A percentile compares a stretch with the other conserved stretches of the same genome.
These are phyloP conservation scores for Sminthurides aquaticus DNA, from an alignment of 2,888 invertebrate genomes.

Conservation along the genomic window DNA sequence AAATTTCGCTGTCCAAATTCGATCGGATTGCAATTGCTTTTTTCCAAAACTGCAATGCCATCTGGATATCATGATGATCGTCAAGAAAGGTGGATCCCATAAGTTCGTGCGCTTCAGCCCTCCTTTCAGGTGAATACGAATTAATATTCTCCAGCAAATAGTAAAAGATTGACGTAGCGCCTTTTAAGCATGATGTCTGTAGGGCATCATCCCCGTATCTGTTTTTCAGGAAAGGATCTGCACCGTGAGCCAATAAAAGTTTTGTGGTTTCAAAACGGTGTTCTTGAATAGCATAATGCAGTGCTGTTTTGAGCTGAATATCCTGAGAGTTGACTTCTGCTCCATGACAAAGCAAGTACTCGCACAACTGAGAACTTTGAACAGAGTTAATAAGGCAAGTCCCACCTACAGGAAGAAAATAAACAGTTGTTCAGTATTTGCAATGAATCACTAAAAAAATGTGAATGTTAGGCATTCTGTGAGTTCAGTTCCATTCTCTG, in stretches of 20 bases:
- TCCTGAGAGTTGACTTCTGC: constrained; percentile 79
- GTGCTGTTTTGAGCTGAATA: constrained; percentile 80
- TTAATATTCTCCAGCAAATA: constrained; percentile 57
- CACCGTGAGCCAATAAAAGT: constrained; percentile 68
- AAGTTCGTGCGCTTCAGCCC: constrained; percentile 80
- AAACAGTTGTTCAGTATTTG: not conserved
- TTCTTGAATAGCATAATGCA: constrained; percentile 83
- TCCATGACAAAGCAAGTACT: constrained; percentile 66
- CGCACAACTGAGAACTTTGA: constrained; percentile 73
- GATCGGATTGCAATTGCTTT: constrained; percentile 63
- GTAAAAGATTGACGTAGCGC: constrained; percentile 60
- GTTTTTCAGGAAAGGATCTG: constrained; percentile 67
- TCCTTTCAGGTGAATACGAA: constrained; percentile 57
- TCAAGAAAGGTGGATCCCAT: constrained; percentile 82
- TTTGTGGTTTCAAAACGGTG: constrained; percentile 70
- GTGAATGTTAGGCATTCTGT: not conserved
- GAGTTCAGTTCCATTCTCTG: no score
- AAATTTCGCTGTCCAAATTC: constrained; percentile 31
- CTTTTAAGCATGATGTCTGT: constrained; percentile 76
- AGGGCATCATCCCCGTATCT: constrained; percentile 81
- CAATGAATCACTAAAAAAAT: not conserved
- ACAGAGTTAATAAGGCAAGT: constrained; percentile 90
- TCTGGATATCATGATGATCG: constrained; percentile 43
- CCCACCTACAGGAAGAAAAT: no score
- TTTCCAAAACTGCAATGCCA: constrained; percentile 63